Base-by-base conservation (phyloP, 2,888 invertebrate genomes). In the Oligia fasciuncula region DNA sequence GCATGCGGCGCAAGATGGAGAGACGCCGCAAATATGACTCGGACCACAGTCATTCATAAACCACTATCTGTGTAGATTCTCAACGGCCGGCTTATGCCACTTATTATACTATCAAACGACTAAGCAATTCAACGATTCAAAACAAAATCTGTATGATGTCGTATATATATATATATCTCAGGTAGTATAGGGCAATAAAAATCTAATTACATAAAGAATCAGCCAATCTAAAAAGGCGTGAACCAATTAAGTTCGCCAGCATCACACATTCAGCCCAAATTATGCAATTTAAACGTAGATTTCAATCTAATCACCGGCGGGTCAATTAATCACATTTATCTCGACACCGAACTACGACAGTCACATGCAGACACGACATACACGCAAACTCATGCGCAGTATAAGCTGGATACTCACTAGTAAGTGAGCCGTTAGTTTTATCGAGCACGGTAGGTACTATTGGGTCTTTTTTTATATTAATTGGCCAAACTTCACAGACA, bases 321-420 rank as follows among this genome's bases (percentile, higher is more conserved):
- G 46, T 86, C 74, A 85, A 80, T 87, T 85, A 87, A 87, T 85
- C 74, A 80, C 29, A 65, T 80, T 76, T 77, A 87, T 80, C 76
- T 74, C 29, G 71, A 85, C 77, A 35, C 43, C 43, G n/a, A n/a
- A 76, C 69, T 72, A 8, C 46, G 80, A 76, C 71, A 76, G 54
- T 74, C n/a, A 66, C 57, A 75, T 73, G 66, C 73, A 57, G 70
- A 75, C 46, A 73, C 46, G n/a, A 57, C 65, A 19, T 54, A 62
- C 11, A 62, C 40, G 14, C 14, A 60, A 23, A 57, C 70, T 51
- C 29, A 43, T 57, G 11, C 35, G 19, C 23, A 57, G 43, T n/a
- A 23, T 67, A 68, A 68, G 68, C 57, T 57, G 29, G 5, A 14
- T 63, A 69, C 49, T 8, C n/a, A 81, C 54, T 29, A 14, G 75